Evolutionary conservation across 2,113 vertebrate genomes (phyloP).

Genomic region (Ochotona curzoniae): DNA sequence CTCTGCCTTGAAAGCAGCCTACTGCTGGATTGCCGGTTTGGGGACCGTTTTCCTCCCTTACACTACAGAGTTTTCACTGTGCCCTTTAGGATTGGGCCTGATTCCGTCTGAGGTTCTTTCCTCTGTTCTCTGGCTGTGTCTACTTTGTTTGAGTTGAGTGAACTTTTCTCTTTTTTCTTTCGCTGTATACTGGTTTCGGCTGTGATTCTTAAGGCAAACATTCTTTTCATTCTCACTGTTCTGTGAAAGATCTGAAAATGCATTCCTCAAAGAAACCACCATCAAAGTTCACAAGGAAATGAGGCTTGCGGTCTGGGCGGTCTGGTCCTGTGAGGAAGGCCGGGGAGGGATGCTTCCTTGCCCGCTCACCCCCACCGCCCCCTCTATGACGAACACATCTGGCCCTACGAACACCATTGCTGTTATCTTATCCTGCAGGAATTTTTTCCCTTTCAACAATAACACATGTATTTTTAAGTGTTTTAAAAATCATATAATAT

Average conservation of each 20-base stretch:
- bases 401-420: not conserved
- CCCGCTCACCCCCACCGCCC: rapidly evolving
- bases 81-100: not conserved
- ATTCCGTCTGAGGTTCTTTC: not conserved
- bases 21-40: not conserved
- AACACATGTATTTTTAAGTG: no score
- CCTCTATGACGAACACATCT: not conserved
- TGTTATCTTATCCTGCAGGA: no score
- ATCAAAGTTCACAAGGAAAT: not conserved
- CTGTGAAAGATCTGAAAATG: not conserved
- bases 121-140: not conserved
- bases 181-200: not conserved
- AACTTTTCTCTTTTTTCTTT: not conserved
- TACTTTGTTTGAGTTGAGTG: not conserved
- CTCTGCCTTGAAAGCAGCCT: no score
- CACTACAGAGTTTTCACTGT: rapidly evolving
- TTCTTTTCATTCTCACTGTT: not conserved
- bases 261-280: not conserved
- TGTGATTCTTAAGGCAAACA: not conserved
- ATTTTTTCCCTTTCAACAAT: no score
- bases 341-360: no score
- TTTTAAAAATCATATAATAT: no score
- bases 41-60: not conserved
- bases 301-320: not conserved
- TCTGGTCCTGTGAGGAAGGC: not conserved